Percentiles rank a stretch among this genome's conserved stretches.
Evolutionary conservation across 2,888 invertebrate genomes (phyloP).

Genomic region (Oscheius sp.): DNA sequence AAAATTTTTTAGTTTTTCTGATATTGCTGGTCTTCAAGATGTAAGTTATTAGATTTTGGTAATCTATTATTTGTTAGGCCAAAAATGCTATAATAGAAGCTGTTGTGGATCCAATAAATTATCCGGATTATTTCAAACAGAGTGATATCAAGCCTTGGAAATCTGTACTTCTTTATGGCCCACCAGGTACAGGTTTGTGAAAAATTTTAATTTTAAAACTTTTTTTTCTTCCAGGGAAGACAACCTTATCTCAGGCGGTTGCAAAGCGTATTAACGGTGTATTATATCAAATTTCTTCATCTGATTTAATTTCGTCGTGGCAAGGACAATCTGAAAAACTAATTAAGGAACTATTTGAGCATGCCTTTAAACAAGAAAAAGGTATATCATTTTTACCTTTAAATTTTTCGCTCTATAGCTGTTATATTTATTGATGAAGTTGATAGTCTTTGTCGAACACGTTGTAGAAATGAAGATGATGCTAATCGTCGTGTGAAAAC

Average conservation of each 20-base stretch:
- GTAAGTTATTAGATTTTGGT: conserved; percentile 62
- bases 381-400: neutral
- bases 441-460: conserved; percentile 75
- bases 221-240: too few species aligned
- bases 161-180: conserved; percentile 75
- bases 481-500: conserved; percentile 75
- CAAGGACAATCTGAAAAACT: conserved; percentile 61
- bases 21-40: conserved; percentile 71
- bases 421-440: conserved; percentile 77
- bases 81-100: conserved; percentile 74
- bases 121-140: conserved; percentile 75
- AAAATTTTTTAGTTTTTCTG: conserved; percentile 23
- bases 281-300: conserved; percentile 72
- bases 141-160: conserved; percentile 72
- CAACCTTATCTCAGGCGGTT: conserved; percentile 71
- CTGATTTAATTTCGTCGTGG: conserved; percentile 74
- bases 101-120: conserved; percentile 74
- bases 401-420: conserved; percentile 48
- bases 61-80: conserved; percentile 46
- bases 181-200: conserved; percentile 72
- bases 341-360: conserved; percentile 72
- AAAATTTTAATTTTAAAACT: too few species aligned
- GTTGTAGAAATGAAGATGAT: conserved; percentile 74
- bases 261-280: conserved; percentile 73
- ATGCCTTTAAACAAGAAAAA: conserved; percentile 70